A percentile compares a stretch with the other conserved stretches of the same genome.
Conservation (phyloP, 2,888 invertebrate genomes). For the Erebia aethiops region DNA sequence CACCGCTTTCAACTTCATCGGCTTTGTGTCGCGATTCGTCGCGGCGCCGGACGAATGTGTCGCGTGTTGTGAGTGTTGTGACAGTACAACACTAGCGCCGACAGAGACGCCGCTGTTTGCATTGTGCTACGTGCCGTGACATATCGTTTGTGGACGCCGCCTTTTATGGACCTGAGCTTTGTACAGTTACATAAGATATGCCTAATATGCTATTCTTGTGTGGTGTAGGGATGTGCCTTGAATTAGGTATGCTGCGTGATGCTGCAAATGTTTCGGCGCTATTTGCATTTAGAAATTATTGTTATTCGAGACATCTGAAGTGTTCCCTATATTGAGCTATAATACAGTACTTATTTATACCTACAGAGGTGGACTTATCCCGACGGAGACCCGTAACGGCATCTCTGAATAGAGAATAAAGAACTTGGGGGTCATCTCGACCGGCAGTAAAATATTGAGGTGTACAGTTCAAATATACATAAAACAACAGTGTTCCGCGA, state of each 20-base stretch:
- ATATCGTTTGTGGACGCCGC: conserved; percentile 74
- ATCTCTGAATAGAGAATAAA: too few relatives aligned
- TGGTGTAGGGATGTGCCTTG: conserved; percentile 31
- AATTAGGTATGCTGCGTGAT: conserved; percentile 48
- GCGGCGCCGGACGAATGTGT: conserved; percentile 62
- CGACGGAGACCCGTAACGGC: too few relatives aligned
- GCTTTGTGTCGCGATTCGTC: conserved; percentile 73
- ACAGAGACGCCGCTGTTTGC: conserved; percentile 79
- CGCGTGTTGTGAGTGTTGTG: conserved; percentile 64
- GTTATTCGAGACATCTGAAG: neutral
- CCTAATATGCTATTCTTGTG: conserved; percentile 29
- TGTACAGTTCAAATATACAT: too few relatives aligned
- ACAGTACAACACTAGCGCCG: conserved; percentile 67
- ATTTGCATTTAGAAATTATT: conserved; percentile 23
- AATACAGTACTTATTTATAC: too few relatives aligned
- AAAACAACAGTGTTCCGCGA: too few relatives aligned
- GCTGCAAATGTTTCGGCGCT: conserved; percentile 47
- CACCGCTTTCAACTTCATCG: conserved; percentile 58
- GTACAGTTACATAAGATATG: conserved; percentile 36
- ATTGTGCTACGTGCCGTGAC: conserved; percentile 79
- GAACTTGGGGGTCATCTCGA: too few relatives aligned
- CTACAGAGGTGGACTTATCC: too few relatives aligned
- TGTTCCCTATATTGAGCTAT: neutral
- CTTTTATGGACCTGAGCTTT: conserved; percentile 57
- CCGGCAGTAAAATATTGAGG: too few relatives aligned